Percentiles rank a stretch among this genome's conserved stretches.
phyloP scores from a whole-genome alignment of 2,113 vertebrate species.

The Ameiurus melas region DNA sequence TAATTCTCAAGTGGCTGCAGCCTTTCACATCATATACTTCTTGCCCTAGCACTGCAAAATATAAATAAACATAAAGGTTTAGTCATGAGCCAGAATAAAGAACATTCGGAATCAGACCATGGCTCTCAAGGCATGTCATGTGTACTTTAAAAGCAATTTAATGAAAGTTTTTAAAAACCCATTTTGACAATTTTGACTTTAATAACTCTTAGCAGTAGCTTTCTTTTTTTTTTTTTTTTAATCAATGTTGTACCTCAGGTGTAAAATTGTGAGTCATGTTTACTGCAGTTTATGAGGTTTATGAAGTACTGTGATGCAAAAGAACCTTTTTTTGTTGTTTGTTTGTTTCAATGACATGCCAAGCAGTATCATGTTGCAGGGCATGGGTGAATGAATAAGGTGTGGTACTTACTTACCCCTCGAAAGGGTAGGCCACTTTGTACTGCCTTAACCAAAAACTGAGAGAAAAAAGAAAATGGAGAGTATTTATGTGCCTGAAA shows the following conservation, averaged over 20 bases:
- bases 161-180: neutral
- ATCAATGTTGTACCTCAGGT: neutral
- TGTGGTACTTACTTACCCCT: neutral
- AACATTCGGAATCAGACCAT: neutral
- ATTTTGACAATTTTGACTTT: neutral
- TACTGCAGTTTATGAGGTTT: neutral
- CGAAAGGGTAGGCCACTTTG: neutral
- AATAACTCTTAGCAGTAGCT: neutral
- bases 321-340: neutral
- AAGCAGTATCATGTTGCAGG: neutral
- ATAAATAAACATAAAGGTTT: neutral
- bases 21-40: neutral
- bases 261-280: neutral
- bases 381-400: neutral
- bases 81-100: neutral
- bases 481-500: neutral
- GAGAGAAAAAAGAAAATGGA: neutral
- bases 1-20: neutral
- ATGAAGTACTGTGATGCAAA: neutral
- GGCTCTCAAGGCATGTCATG: neutral
- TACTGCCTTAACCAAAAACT: neutral
- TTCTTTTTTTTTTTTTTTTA: neutral
- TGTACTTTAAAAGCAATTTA: neutral
- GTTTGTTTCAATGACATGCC: neutral
- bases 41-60: neutral